These are phyloP conservation scores for Polydrusus tereticollis DNA, from an alignment of 2,888 invertebrate genomes.

Conservation along the genomic window DNA sequence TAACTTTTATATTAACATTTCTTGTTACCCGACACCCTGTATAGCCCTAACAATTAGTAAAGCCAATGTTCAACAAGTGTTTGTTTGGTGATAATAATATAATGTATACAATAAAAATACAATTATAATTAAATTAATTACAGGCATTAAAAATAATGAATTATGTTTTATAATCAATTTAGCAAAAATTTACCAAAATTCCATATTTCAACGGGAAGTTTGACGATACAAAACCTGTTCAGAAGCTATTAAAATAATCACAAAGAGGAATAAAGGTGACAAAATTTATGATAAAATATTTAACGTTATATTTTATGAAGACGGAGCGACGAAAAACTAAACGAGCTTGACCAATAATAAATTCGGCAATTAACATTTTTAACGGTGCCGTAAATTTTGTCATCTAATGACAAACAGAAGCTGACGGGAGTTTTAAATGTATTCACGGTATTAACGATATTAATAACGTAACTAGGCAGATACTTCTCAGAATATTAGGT, in stretches of 20 bases:
- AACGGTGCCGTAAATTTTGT: slow-evolving; percentile 4
- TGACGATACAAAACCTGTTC: background rate
- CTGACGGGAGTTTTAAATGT: slow-evolving; percentile 8
- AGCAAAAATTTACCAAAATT: background rate
- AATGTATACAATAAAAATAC: too few relatives aligned
- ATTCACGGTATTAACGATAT: background rate
- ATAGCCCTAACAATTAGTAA: too few relatives aligned
- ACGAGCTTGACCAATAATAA: slow-evolving; percentile 20
- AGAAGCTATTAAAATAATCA: slow-evolving; percentile 13
- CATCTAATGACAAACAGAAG: slow-evolving; percentile 18
- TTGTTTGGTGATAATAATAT: too few relatives aligned
- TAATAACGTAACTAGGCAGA: too few relatives aligned
- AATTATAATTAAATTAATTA: too few relatives aligned
- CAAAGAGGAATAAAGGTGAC: slow-evolving; percentile 10
- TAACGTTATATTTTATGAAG: slow-evolving; percentile 7
- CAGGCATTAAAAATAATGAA: background rate
- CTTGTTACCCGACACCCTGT: too few relatives aligned
- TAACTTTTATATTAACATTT: too few relatives aligned
- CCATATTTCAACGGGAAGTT: background rate
- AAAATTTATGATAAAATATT: slow-evolving; percentile 15
- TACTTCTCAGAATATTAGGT: too few relatives aligned
- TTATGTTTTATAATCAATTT: background rate
- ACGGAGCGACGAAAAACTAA: slow-evolving; percentile 12
- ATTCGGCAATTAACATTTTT: slow-evolving; percentile 20
- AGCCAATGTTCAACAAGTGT: too few relatives aligned